phyloP scores from a whole-genome alignment of 2,113 vertebrate species.

The Phodopus roborovskii region DNA sequence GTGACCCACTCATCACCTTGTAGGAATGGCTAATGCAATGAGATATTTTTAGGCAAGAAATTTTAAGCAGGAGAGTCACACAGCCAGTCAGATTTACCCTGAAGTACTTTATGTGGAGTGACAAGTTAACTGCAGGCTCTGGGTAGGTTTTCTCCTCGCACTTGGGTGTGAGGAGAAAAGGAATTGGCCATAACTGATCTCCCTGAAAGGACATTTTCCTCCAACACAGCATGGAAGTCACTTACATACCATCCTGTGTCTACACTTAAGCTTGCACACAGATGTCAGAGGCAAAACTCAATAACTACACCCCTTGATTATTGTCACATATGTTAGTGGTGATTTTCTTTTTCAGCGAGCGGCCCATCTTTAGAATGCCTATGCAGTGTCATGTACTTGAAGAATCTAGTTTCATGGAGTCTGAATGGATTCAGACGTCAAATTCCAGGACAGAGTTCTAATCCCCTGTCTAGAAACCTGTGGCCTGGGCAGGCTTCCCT shows the following conservation, averaged over 20 bases:
- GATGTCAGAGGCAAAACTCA: not conserved
- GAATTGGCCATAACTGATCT: not conserved
- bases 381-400: not conserved
- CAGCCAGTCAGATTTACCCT: not conserved
- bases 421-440: not conserved
- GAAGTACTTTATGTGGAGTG: not conserved
- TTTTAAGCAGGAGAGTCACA: conserved; percentile 22
- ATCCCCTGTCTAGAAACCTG: not conserved
- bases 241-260: not conserved
- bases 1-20: not conserved
- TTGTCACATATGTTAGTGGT: not conserved
- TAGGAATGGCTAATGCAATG: not conserved
- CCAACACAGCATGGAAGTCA: not conserved
- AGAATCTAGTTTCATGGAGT: not conserved
- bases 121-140: not conserved
- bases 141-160: not conserved
- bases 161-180: not conserved
- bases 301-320: not conserved
- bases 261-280: not conserved
- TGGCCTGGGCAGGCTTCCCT: not conserved
- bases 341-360: not conserved
- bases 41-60: not conserved
- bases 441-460: not conserved
- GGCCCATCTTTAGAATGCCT: not conserved
- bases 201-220: not conserved